Evolutionary conservation across 2,888 invertebrate species (phyloP).

Genomic region (Aethes cnicana): DNA sequence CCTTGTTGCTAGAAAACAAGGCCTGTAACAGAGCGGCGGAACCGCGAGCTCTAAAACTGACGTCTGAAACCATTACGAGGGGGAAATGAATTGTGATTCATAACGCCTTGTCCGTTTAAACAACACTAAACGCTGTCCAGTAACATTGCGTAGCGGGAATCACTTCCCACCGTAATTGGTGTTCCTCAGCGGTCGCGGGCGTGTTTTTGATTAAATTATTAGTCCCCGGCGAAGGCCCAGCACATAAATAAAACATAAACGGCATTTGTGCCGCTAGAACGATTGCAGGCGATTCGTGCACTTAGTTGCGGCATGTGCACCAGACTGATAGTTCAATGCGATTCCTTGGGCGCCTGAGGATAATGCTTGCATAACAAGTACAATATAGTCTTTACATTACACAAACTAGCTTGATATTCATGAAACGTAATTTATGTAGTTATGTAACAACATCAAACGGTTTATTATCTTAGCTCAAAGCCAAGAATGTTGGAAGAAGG

Average conservation of each 20-base stretch:
- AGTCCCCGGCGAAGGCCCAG: conserved; percentile 35
- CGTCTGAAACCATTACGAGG: neutral
- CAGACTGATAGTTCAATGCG: conserved; percentile 31
- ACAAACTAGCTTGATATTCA: conserved; percentile 5
- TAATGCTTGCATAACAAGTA: conserved; percentile 24
- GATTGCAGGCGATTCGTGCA: conserved; percentile 38
- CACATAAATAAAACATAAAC: conserved; percentile 45
- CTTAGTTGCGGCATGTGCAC: conserved; percentile 37
- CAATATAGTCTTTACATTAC: conserved; percentile 13
- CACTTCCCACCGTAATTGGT: conserved; percentile 43
- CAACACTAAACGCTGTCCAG: conserved; percentile 32
- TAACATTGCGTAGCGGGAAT: conserved; percentile 39
- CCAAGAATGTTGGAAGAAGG: neutral
- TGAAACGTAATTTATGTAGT: too few relatives aligned
- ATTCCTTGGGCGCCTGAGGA: conserved; percentile 20
- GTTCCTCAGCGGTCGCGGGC: conserved; percentile 36
- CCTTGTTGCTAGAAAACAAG: neutral
- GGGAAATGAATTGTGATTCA: conserved; percentile 8
- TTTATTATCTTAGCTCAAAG: conserved; percentile 4
- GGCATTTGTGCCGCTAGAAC: conserved; percentile 37
- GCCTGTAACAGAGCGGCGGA: neutral
- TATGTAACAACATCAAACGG: neutral
- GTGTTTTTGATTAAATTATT: conserved; percentile 63
- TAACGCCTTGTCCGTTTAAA: neutral
- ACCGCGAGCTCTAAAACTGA: neutral